Percentiles rank a stretch among this genome's conserved stretches.
Conservation (phyloP, 2,888 invertebrate genomes). For the Chydorus sphaericus region DNA sequence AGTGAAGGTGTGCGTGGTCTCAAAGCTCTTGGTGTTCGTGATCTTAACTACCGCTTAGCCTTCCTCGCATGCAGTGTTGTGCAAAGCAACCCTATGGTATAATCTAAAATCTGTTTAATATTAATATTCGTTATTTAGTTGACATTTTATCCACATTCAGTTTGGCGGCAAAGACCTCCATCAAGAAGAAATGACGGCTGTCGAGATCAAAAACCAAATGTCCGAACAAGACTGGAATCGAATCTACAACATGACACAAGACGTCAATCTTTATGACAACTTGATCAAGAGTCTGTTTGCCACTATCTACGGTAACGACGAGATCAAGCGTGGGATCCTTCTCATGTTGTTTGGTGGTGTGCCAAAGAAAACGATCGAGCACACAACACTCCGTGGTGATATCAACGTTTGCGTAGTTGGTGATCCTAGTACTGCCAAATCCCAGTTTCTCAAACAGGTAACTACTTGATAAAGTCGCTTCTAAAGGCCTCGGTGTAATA, state of each 20-base stretch:
- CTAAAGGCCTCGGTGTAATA: background rate
- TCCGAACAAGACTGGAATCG: constrained; percentile 86
- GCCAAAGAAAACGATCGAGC: constrained; percentile 79
- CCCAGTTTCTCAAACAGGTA: constrained; percentile 87
- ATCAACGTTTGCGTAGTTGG: constrained; percentile 96
- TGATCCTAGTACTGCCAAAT: constrained; percentile 97
- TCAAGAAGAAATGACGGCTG: constrained; percentile 77
- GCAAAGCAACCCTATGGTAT: constrained; percentile 59
- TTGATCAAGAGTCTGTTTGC: constrained; percentile 85
- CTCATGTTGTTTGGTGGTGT: constrained; percentile 97
- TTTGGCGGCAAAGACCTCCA: constrained; percentile 74
- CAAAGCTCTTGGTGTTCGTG: constrained; percentile 70
- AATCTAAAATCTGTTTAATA: background rate
- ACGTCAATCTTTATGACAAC: constrained; percentile 74
- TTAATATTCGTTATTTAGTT: background rate
- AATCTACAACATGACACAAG: constrained; percentile 92
- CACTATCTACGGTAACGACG: constrained; percentile 90
- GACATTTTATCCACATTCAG: constrained; percentile 25
- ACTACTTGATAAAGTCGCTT: constrained; percentile 21
- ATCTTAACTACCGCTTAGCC: constrained; percentile 73
- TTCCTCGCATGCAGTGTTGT: constrained; percentile 88
- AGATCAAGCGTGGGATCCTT: constrained; percentile 80
- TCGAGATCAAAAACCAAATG: constrained; percentile 87
- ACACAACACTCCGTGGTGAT: constrained; percentile 85
- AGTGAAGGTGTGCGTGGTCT: constrained; percentile 75